Conservation (phyloP, 1,140 invertebrate species). For the Orchestia grillus region DNA sequence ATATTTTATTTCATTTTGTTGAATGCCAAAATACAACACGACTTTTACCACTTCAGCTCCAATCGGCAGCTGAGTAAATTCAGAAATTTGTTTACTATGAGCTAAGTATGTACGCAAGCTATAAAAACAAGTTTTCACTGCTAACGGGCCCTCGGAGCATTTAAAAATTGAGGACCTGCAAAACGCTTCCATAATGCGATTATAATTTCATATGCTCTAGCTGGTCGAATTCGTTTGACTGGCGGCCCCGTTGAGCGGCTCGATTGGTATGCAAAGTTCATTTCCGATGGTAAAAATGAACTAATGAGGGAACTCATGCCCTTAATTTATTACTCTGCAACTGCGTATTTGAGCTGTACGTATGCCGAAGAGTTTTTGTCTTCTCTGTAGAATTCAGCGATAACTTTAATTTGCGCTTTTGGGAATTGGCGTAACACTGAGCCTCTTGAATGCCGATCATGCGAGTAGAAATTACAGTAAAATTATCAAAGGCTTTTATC, state of each 20-base stretch:
- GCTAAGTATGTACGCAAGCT: too few species aligned
- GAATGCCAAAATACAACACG: too few species aligned
- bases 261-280: neutral
- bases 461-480: neutral
- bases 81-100: too few species aligned
- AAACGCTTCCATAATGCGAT: neutral
- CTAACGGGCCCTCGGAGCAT: neutral
- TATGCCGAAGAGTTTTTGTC: neutral
- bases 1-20: too few species aligned
- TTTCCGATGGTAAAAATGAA: neutral
- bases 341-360: neutral
- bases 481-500: neutral
- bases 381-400: neutral
- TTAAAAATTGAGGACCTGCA: neutral
- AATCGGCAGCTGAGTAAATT: too few species aligned
- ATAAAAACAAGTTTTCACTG: neutral
- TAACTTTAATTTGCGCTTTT: neutral
- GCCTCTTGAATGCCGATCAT: too few species aligned
- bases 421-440: neutral
- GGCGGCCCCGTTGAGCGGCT: neutral
- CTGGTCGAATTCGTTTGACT: neutral
- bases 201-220: neutral
- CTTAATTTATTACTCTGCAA: neutral
- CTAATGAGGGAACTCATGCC: neutral
- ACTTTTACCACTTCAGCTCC: too few species aligned